Evolutionary conservation across 2,888 invertebrate genomes (phyloP).

Genomic region (Synergus laeviventris): DNA sequence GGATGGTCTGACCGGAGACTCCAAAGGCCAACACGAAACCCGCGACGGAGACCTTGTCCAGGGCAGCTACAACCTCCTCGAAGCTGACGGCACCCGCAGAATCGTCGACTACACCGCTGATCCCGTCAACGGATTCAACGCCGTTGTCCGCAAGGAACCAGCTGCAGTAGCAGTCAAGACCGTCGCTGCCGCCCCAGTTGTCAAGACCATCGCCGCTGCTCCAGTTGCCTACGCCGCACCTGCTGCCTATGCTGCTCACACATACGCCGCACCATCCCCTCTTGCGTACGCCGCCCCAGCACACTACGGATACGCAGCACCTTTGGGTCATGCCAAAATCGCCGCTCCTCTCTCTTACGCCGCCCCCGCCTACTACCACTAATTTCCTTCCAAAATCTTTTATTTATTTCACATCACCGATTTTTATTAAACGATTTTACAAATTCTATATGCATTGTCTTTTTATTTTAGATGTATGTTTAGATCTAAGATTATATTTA

Average conservation of each 20-base stretch:
- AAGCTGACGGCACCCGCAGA: conserved; percentile 75
- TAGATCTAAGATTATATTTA: too few relatives aligned
- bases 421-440: conserved; percentile 24
- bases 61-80: conserved; percentile 75
- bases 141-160: conserved; percentile 70
- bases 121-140: conserved; percentile 71
- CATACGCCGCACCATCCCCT: conserved; percentile 47
- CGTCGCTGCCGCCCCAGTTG: conserved; percentile 76
- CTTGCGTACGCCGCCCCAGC: conserved; percentile 54
- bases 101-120: conserved; percentile 72
- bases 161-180: conserved; percentile 60
- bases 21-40: conserved; percentile 69
- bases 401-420: conserved; percentile 21
- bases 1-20: conserved; percentile 69
- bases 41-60: conserved; percentile 71
- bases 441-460: background rate
- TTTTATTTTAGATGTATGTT: background rate
- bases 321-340: conserved; percentile 13
- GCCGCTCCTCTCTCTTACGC: conserved; percentile 41
- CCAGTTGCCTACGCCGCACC: conserved; percentile 45
- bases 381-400: conserved; percentile 4
- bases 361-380: conserved; percentile 46
- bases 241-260: conserved; percentile 53
- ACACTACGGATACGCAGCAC: conserved; percentile 35
- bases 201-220: conserved; percentile 57